These are phyloP conservation scores for Notarius lentiginosus DNA, from an alignment of 2,113 vertebrate species.

Conservation along the genomic window DNA sequence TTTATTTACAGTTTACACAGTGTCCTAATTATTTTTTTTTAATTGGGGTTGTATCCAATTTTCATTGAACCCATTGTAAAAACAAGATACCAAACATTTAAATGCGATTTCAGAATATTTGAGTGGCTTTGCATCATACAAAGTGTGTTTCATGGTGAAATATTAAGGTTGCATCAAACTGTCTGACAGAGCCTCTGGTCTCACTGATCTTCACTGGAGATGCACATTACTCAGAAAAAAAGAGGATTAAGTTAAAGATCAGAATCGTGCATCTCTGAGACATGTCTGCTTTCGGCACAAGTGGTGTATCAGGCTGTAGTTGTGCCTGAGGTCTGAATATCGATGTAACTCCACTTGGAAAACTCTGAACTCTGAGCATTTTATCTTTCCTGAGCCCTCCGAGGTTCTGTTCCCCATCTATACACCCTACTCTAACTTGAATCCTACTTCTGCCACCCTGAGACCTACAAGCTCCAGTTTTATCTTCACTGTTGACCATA, in stretches of 20 bases:
- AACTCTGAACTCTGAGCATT: neutral
- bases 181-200: neutral
- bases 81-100: neutral
- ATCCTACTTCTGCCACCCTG: neutral
- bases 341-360: neutral
- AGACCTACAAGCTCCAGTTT: neutral
- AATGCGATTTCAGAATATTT: neutral
- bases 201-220: neutral
- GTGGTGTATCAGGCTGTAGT: neutral
- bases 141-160: neutral
- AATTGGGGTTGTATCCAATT: too few relatives aligned
- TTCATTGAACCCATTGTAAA: neutral
- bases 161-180: neutral
- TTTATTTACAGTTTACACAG: too few relatives aligned
- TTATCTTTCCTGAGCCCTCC: neutral
- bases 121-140: neutral
- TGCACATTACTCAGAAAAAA: neutral
- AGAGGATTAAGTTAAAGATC: neutral
- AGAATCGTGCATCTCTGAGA: neutral
- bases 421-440: too few relatives aligned
- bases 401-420: neutral
- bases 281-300: neutral
- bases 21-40: too few relatives aligned
- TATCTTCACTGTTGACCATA: neutral
- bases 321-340: neutral